A percentile compares a stretch with the other conserved stretches of the same genome.
These are phyloP conservation scores for Vollenhovia emeryi DNA, from an alignment of 1,140 invertebrate genomes.

Conservation along the genomic window DNA sequence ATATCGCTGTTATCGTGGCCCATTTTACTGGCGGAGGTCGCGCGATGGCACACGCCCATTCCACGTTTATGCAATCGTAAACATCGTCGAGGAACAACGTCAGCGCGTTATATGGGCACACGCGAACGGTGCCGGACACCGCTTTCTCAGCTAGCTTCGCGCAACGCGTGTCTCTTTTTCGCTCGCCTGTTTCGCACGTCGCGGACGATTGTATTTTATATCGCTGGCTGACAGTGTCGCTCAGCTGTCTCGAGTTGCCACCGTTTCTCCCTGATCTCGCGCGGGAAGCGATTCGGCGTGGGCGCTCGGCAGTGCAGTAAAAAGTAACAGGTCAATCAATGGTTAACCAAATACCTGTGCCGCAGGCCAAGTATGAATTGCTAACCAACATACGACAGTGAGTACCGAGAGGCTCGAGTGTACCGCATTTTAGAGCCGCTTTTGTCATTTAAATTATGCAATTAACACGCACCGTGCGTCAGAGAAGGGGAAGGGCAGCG, in stretches of 20 bases:
- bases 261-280: neutral
- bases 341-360: constrained; percentile 77
- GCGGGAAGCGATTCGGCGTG: neutral
- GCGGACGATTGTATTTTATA: too few relatives aligned
- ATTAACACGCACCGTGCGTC: neutral
- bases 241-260: neutral
- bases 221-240: too few relatives aligned
- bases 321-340: constrained; percentile 69
- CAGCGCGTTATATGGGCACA: neutral
- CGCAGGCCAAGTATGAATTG: constrained; percentile 78
- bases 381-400: constrained; percentile 75
- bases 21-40: constrained; percentile 8
- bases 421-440: too few relatives aligned
- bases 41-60: constrained; percentile 40
- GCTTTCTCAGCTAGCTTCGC: neutral
- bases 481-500: neutral
- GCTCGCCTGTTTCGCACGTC: too few relatives aligned
- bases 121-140: neutral
- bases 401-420: constrained; percentile 49
- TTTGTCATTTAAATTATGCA: neutral
- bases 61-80: constrained; percentile 14
- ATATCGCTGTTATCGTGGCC: neutral
- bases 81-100: neutral
- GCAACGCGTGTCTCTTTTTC: too few relatives aligned
- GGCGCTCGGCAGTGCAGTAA: neutral